These are phyloP conservation scores for Empis livida DNA, from an alignment of 2,888 invertebrate genomes.

Conservation along the genomic window DNA sequence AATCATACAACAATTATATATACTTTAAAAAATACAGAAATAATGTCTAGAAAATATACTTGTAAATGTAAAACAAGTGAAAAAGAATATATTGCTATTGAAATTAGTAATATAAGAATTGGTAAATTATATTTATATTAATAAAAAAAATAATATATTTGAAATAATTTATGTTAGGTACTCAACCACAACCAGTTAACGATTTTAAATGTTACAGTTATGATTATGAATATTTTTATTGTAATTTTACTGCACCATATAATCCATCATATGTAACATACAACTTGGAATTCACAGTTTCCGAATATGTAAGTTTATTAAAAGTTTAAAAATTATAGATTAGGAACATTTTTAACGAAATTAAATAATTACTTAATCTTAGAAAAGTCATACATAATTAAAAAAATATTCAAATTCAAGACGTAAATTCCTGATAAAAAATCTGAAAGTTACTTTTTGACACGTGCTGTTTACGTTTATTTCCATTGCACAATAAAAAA, in stretches of 20 bases:
- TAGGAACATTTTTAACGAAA: too few species aligned
- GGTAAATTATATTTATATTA: too few species aligned
- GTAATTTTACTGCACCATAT: slow-evolving; percentile 50
- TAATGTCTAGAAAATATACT: background rate
- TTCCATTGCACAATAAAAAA: too few species aligned
- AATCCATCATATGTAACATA: background rate
- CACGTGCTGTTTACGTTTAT: too few species aligned
- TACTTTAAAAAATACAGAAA: background rate
- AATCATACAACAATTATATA: background rate
- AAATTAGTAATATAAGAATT: background rate
- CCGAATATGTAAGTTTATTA: too few species aligned
- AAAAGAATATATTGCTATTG: background rate
- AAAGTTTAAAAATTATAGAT: too few species aligned
- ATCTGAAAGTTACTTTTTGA: too few species aligned
- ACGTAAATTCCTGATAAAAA: too few species aligned
- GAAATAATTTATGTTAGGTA: slow-evolving; percentile 24
- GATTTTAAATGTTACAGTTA: slow-evolving; percentile 57
- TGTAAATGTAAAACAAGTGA: background rate
- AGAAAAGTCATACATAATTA: too few species aligned
- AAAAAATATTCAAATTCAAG: too few species aligned
- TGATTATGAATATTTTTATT: slow-evolving; percentile 57
- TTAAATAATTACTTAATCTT: too few species aligned
- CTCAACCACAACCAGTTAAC: slow-evolving; percentile 46
- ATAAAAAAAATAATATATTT: background rate
- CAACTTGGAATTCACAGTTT: too few species aligned